phyloP scores from a whole-genome alignment of 2,888 invertebrate genomes.

The Luperina nickerlii region DNA sequence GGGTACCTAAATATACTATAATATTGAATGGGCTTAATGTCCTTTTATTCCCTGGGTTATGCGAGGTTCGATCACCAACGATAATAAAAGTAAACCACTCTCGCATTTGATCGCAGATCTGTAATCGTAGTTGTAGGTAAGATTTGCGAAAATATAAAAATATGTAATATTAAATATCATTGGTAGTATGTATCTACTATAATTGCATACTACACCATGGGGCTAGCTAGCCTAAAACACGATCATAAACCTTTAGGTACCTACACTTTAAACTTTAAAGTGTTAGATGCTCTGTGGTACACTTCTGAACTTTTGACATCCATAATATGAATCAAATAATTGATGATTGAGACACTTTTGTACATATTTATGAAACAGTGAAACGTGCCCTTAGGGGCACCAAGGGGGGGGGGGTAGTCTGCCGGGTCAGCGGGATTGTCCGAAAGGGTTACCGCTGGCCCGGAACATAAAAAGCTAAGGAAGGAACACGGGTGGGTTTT shows the following conservation, averaged over 20 bases:
- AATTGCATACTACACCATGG: background rate
- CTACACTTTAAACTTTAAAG: no score
- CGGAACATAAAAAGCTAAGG: no score
- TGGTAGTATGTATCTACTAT: background rate
- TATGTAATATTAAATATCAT: no score
- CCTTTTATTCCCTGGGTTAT: background rate
- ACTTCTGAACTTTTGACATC: background rate
- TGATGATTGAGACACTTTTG: background rate
- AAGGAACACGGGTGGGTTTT: no score
- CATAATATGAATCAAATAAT: background rate
- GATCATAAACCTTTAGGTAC: background rate
- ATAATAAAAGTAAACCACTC: background rate
- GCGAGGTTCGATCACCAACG: conserved; percentile 9
- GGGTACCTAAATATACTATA: background rate
- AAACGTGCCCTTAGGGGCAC: background rate
- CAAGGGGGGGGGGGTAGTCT: no score
- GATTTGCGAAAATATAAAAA: no score
- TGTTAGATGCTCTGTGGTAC: no score
- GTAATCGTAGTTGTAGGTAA: no score
- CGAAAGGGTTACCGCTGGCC: no score
- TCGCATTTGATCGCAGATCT: no score
- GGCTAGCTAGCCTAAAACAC: background rate
- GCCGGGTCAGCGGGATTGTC: no score
- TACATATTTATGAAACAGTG: background rate
- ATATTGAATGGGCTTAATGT: background rate